Base-by-base conservation (phyloP, 1,140 invertebrate genomes). In the Cepaea nemoralis region DNA sequence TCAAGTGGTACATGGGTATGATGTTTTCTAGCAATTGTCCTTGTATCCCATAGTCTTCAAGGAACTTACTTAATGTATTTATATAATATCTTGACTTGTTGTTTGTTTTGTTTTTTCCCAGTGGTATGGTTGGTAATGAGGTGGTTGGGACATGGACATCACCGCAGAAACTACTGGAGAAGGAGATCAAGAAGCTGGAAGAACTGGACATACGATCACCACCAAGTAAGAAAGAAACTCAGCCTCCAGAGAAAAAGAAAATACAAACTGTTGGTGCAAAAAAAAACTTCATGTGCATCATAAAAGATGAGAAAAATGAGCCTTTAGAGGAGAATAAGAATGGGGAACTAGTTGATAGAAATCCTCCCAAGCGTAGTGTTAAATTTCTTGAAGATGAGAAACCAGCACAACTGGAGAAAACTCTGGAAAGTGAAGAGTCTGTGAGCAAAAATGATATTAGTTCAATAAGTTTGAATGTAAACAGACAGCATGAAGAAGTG, bases 41-140 rank as follows among this genome's bases (percentile, higher is more conserved):
- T n/a, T n/a, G n/a, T n/a, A n/a, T n/a, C n/a, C n/a, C n/a, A n/a
- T n/a, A n/a, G n/a, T n/a, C n/a, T n/a, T n/a, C n/a, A n/a, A n/a
- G n/a, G n/a, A n/a, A n/a, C n/a, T n/a, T n/a, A n/a, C n/a, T n/a
- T n/a, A n/a, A n/a, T n/a, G n/a, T n/a, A n/a, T n/a, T n/a, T n/a
- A n/a, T n/a, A n/a, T n/a, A n/a, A n/a, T n/a, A n/a, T n/a, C n/a
- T n/a, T n/a, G n/a, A n/a, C n/a, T n/a, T n/a, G n/a, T n/a, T n/a
- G n/a, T n/a, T n/a, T n/a, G n/a, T n/a, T n/a, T n/a, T n/a, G 40
- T 81, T 67, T 74, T 69, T 70, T 70, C 77, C 69, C 80, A 85
- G 84, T n/a, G 84, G 84, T 0, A 69, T 50, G 12, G n/a, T 74
- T 42, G 85, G 83, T 39, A 73, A 81, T 55, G 83, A 86, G 50